A percentile compares a stretch with the other conserved stretches of the same genome.
Conservation (phyloP, 2,888 invertebrate genomes). For the Platyscelio sp. region DNA sequence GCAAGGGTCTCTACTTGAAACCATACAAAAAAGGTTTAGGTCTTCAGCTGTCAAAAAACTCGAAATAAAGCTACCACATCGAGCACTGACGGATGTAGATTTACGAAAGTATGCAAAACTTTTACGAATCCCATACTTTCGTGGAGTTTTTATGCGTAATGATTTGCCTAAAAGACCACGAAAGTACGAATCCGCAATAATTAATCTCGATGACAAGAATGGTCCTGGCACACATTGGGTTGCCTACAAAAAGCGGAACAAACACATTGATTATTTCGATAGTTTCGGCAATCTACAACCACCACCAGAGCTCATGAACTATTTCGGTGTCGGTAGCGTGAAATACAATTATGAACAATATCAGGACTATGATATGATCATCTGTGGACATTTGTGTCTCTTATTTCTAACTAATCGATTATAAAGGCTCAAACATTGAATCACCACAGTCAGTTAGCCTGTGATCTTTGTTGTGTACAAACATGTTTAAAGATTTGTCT, state of each 20-base stretch:
- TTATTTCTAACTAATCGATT: too few species aligned
- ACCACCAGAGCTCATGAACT: conserved; percentile 76
- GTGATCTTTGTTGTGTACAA: too few species aligned
- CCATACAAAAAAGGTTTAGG: conserved; percentile 10
- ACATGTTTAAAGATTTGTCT: too few species aligned
- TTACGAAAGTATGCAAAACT: conserved; percentile 74
- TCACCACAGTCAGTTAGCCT: too few species aligned
- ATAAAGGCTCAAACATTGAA: too few species aligned
- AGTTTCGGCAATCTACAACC: conserved; percentile 78
- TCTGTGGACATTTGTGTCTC: neutral
- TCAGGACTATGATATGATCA: conserved; percentile 74
- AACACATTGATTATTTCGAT: conserved; percentile 79
- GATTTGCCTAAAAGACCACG: conserved; percentile 49
- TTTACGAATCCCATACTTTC: conserved; percentile 76
- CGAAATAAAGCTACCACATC: conserved; percentile 74
- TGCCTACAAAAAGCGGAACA: conserved; percentile 74
- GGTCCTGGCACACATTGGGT: conserved; percentile 78
- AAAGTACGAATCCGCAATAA: conserved; percentile 28
- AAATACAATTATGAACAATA: conserved; percentile 76
- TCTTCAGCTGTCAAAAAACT: conserved; percentile 32
- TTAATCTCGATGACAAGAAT: conserved; percentile 33
- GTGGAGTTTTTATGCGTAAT: conserved; percentile 79
- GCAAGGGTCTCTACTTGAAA: conserved; percentile 71
- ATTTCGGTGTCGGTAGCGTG: conserved; percentile 56
- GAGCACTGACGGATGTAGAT: conserved; percentile 78